A percentile compares a stretch with the other conserved stretches of the same genome.
Conservation (phyloP, 2,888 invertebrate species). For the Balanococcus diminutus region DNA sequence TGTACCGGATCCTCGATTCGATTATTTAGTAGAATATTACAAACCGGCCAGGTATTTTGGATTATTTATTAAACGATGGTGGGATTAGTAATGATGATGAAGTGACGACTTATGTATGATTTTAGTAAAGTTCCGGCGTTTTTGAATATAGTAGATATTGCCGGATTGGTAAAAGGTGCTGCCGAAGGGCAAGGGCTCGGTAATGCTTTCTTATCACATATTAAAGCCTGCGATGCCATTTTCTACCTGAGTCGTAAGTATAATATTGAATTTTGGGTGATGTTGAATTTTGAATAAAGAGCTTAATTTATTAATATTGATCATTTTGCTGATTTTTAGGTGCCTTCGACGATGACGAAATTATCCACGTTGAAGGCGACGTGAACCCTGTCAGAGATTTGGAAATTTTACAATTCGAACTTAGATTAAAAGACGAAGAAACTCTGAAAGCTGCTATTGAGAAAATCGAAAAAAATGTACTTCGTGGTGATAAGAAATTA, state of each 20-base stretch:
- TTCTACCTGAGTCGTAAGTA: conserved; percentile 95
- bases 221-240: conserved; percentile 97
- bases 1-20: conserved; percentile 93
- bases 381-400: conserved; percentile 96
- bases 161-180: conserved; percentile 97
- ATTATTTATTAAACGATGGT: too few species aligned
- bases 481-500: conserved; percentile 90
- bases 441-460: conserved; percentile 81
- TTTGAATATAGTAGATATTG: conserved; percentile 97
- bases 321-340: conserved; percentile 65
- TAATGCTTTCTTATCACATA: conserved; percentile 98
- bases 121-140: conserved; percentile 97
- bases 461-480: conserved; percentile 81
- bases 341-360: conserved; percentile 96
- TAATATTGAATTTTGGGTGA: not conserved
- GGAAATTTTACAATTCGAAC: conserved; percentile 94
- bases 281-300: not conserved
- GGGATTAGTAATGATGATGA: not conserved
- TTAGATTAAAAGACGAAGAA: conserved; percentile 93
- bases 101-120: conserved; percentile 57
- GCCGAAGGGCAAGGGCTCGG: conserved; percentile 98
- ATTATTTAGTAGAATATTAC: conserved; percentile 90
- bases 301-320: too few species aligned
- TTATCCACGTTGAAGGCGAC: conserved; percentile 98
- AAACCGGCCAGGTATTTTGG: conserved; percentile 87